Base-by-base conservation (phyloP, 2,888 invertebrate species). In the Eurytoma adleriae region DNA sequence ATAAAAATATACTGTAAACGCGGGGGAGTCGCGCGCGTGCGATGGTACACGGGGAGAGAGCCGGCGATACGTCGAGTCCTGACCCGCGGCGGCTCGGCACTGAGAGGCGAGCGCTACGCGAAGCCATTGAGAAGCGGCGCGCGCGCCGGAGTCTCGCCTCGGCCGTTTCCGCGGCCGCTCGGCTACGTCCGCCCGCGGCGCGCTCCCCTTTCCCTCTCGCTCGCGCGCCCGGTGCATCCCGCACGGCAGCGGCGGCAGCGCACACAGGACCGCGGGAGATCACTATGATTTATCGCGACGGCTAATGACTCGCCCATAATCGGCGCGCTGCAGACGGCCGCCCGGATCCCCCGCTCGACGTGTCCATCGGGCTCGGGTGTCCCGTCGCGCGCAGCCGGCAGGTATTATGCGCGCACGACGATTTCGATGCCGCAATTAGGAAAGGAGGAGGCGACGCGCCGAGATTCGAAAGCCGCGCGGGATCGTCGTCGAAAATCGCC, bases 81-180 rank as follows among this genome's bases (percentile, higher is more conserved):
- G 86, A 87, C 88, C 88, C 87, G 87, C 85, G 85, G 85, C 88
- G 89, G 89, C 89, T 89, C 89, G 89, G 87, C 87, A 89, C 89
- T 89, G 88, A 89, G 86, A 87, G 78, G 76, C n/a, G 24, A n/a
- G 10, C 59, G 40, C 13, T 27, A 30, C 54, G 52, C 70, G 84
- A 85, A 87, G 84, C 87, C 88, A 89, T 89, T 88, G 86, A 88
- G 85, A 83, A 85, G 81, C 85, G 84, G 61, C 52, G 54, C 48
- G 72, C 68, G 78, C 73, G 54, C 54, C 14, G 64, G 64, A 27
- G 24, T 3, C n/a, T n/a, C 16, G 69, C 2, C 40, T 78, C 78
- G 78, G 78, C 40, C 13, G 83, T 85, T 83, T 84, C 84, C 86
- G 86, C 85, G 83, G 83, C 84, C 84, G 78, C 82, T 88, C 87